These are phyloP conservation scores for Aphidius ervi DNA, from an alignment of 1,140 invertebrate species.

Conservation along the genomic window DNA sequence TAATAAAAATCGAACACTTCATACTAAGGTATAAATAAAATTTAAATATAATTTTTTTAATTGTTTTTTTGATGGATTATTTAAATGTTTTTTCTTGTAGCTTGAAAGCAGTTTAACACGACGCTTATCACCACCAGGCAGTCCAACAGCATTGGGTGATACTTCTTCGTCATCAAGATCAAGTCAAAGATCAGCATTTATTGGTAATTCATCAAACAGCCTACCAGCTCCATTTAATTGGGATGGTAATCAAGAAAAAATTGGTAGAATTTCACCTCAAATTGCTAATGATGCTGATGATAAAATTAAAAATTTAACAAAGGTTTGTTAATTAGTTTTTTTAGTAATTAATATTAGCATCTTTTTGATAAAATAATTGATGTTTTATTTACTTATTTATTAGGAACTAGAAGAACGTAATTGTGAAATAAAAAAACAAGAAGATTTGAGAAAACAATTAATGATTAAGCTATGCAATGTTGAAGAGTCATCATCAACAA, in stretches of 20 bases:
- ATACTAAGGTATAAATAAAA: slow-evolving; percentile 39
- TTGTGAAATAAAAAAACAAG: slow-evolving; percentile 32
- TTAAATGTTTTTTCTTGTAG: slow-evolving; percentile 26
- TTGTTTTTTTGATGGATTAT: too few species aligned
- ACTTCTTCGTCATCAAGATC: slow-evolving; percentile 24
- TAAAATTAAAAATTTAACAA: slow-evolving; percentile 15
- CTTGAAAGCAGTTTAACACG: slow-evolving; percentile 42
- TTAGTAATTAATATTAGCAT: slow-evolving; percentile 6
- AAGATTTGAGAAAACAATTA: slow-evolving; percentile 42
- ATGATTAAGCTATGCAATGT: slow-evolving; percentile 39
- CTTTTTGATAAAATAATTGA: too few species aligned
- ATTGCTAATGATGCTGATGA: slow-evolving; percentile 4
- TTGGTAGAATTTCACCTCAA: neutral
- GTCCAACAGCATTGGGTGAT: slow-evolving; percentile 34
- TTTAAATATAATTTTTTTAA: neutral
- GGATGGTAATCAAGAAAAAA: slow-evolving; percentile 27
- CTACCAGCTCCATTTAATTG: slow-evolving; percentile 31
- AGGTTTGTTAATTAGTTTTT: slow-evolving; percentile 18
- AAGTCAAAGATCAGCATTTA: slow-evolving; percentile 26
- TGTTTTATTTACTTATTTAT: neutral
- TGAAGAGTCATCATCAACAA: slow-evolving; percentile 32
- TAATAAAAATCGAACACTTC: slow-evolving; percentile 44
- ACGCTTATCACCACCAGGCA: slow-evolving; percentile 37
- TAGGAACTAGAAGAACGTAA: slow-evolving; percentile 45
- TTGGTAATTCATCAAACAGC: slow-evolving; percentile 29